Percentiles rank a stretch among this genome's conserved stretches.
Evolutionary conservation across 2,113 vertebrate species (phyloP).

Genomic region (Chionodraco myersi): DNA sequence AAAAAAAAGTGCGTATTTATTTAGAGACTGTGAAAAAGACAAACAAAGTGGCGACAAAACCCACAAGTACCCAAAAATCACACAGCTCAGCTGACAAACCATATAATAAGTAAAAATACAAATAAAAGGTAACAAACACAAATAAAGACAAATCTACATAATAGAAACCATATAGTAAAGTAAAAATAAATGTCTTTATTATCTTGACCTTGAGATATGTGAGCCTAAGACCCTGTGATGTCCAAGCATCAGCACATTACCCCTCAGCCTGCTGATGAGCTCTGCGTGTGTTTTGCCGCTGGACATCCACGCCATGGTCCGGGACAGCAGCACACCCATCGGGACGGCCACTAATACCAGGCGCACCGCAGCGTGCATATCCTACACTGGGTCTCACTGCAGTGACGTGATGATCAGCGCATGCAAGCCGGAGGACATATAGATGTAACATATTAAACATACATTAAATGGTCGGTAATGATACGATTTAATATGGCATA

Average conservation of each 20-base stretch:
- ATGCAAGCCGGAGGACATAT: neutral
- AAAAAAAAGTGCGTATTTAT: too few relatives aligned
- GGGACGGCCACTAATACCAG: slow-evolving; percentile 79
- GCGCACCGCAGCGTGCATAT: slow-evolving; percentile 81
- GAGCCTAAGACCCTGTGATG: neutral
- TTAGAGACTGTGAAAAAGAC: too few relatives aligned
- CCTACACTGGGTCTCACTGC: slow-evolving; percentile 67
- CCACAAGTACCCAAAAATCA: too few relatives aligned
- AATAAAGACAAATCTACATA: too few relatives aligned
- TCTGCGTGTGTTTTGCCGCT: slow-evolving; percentile 89
- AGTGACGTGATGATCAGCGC: slow-evolving; percentile 22
- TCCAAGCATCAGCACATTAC: slow-evolving; percentile 63
- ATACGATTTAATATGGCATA: neutral
- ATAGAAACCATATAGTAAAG: too few relatives aligned
- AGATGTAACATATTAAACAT: neutral
- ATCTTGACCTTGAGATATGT: neutral
- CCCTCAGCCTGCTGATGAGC: slow-evolving; percentile 88
- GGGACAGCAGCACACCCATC: slow-evolving; percentile 89
- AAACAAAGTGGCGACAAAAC: too few relatives aligned
- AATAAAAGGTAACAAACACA: too few relatives aligned
- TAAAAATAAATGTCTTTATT: too few relatives aligned
- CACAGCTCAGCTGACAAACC: too few relatives aligned
- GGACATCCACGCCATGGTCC: slow-evolving; percentile 92
- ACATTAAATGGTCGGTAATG: neutral
- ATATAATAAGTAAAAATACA: too few relatives aligned